Evolutionary conservation across 2,797 vertebrate genomes (phyloP).

Genomic region (Sardinella longiceps): DNA sequence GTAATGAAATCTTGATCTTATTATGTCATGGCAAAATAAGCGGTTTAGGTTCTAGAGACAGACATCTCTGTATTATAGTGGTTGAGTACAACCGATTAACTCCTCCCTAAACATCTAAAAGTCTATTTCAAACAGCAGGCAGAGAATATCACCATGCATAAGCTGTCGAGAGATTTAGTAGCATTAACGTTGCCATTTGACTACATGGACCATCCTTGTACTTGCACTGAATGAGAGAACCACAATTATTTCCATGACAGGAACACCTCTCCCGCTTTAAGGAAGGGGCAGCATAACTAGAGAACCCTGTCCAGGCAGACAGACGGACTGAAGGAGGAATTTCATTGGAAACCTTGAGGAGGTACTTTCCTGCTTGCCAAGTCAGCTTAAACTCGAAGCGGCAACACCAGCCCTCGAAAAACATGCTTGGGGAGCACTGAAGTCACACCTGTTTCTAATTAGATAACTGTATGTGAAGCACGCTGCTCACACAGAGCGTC

Average conservation of each 20-base stretch:
- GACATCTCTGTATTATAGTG: background rate
- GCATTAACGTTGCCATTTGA: background rate
- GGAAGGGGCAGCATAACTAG: background rate
- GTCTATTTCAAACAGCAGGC: background rate
- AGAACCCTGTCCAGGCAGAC: background rate
- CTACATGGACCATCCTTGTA: background rate
- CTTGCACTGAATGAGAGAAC: background rate
- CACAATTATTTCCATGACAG: background rate
- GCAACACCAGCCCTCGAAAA: constrained; percentile 59
- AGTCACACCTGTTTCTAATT: constrained; percentile 73
- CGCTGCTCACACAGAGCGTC: background rate
- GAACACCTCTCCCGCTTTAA: background rate
- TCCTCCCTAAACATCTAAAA: background rate
- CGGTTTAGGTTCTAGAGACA: background rate
- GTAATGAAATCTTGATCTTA: background rate
- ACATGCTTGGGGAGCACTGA: constrained; percentile 57
- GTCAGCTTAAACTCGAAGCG: constrained; percentile 16
- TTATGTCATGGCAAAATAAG: background rate
- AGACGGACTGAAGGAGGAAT: background rate
- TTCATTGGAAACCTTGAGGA: constrained; percentile 2
- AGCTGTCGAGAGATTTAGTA: background rate
- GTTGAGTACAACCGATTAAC: no score
- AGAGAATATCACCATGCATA: background rate
- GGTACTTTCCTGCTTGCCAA: constrained; percentile 8
- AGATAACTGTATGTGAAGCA: constrained; percentile 43